Percentiles rank a stretch among this genome's conserved stretches.
Evolutionary conservation across 2,113 vertebrate species (phyloP).

Genomic region (Anoura caudifer): DNA sequence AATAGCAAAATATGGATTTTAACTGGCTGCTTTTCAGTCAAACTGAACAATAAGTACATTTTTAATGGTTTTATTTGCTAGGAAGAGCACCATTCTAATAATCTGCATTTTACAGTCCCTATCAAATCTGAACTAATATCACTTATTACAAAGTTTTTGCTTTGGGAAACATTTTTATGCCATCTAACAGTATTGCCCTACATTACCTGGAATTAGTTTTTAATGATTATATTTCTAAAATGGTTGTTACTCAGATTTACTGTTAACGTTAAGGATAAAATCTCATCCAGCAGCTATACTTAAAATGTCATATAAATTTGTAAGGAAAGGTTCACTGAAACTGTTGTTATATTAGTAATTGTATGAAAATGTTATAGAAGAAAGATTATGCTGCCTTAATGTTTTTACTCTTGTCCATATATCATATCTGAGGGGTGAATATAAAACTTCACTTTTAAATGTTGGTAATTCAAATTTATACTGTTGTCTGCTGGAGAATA

Average conservation of each 20-base stretch:
- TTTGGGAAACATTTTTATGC: slow-evolving; percentile 74
- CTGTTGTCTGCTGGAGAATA: slow-evolving; percentile 71
- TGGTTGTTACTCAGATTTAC: slow-evolving; percentile 66
- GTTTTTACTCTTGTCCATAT: slow-evolving; percentile 19
- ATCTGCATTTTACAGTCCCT: slow-evolving; percentile 74
- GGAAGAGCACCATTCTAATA: slow-evolving; percentile 75
- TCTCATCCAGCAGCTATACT: slow-evolving; percentile 57
- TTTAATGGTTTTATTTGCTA: slow-evolving; percentile 77
- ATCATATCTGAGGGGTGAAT: slow-evolving; percentile 15
- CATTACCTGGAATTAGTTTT: slow-evolving; percentile 72
- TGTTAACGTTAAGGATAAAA: slow-evolving; percentile 71
- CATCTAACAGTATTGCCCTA: slow-evolving; percentile 49
- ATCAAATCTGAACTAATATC: slow-evolving; percentile 68
- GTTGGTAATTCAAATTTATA: slow-evolving; percentile 63
- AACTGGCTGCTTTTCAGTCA: slow-evolving; percentile 74
- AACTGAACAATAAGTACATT: slow-evolving; percentile 73
- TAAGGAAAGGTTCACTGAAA: slow-evolving; percentile 39
- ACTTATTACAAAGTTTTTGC: slow-evolving; percentile 74
- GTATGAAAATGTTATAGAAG: slow-evolving; percentile 40
- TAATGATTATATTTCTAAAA: slow-evolving; percentile 73
- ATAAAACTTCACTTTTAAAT: slow-evolving; percentile 65
- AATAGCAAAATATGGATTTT: slow-evolving; percentile 67
- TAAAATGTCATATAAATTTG: slow-evolving; percentile 58
- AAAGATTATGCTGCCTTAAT: slow-evolving; percentile 24
- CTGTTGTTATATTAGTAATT: slow-evolving; percentile 11